Percentiles rank a stretch among this genome's conserved stretches.
Evolutionary conservation across 2,797 vertebrate genomes (phyloP).

Genomic region (Sebastolobus altivelis): DNA sequence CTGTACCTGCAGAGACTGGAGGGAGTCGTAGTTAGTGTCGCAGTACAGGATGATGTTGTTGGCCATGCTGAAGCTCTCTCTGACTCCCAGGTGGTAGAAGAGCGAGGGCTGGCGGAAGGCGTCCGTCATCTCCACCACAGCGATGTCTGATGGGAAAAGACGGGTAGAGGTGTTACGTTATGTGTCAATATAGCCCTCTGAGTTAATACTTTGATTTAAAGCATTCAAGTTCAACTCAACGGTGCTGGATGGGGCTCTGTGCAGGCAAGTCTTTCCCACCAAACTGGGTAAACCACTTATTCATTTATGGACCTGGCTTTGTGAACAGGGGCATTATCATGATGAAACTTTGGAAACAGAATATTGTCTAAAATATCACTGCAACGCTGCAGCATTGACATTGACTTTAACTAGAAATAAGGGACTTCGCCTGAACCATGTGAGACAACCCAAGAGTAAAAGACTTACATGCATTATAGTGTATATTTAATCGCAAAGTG

Average conservation of each 20-base stretch:
- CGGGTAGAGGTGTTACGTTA: neutral
- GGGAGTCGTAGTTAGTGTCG: conserved; percentile 93
- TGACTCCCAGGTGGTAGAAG: conserved; percentile 97
- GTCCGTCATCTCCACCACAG: conserved; percentile 98
- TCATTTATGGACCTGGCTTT: neutral
- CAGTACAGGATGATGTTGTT: conserved; percentile 99
- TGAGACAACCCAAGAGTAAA: neutral
- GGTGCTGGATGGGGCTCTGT: neutral
- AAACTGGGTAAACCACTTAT: neutral
- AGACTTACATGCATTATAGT: neutral
- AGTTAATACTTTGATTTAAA: neutral
- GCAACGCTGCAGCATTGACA: neutral
- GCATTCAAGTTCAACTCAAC: neutral
- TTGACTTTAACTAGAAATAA: neutral
- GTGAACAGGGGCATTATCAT: neutral
- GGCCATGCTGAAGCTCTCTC: conserved; percentile 99
- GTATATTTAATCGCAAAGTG: neutral
- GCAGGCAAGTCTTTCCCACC: neutral
- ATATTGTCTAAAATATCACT: neutral
- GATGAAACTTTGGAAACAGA: neutral
- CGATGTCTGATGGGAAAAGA: conserved; percentile 88
- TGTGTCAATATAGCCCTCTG: neutral
- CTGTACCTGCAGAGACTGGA: conserved; percentile 95
- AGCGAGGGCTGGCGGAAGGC: conserved; percentile 97
- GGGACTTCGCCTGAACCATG: neutral